phyloP scores from a whole-genome alignment of 37 sponge, comb jelly and placozoan species.

The Amphimedon queenslandica region DNA sequence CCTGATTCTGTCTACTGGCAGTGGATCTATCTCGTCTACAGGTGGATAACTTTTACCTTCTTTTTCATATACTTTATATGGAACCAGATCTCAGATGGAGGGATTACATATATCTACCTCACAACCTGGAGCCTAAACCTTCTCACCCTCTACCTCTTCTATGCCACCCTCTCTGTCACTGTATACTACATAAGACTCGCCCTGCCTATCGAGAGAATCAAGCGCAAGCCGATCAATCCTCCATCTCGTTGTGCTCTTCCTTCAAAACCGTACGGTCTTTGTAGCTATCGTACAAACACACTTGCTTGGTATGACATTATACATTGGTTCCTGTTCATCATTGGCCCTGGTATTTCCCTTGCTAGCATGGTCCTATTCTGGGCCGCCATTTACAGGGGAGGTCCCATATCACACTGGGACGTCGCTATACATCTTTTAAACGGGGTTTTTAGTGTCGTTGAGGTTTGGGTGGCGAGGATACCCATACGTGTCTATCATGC shows the following conservation, averaged over 20 bases:
- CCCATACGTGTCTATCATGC: slow-evolving; percentile 34
- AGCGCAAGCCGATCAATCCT: not conserved
- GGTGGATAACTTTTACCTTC: slow-evolving; percentile 49
- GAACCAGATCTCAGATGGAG: too few species aligned
- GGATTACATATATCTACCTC: too few species aligned
- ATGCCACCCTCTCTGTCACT: slow-evolving; percentile 32
- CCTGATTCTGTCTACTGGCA: slow-evolving; percentile 48
- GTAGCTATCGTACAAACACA: not conserved
- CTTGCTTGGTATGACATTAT: slow-evolving; percentile 69
- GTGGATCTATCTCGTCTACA: slow-evolving; percentile 32
- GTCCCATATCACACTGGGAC: not conserved
- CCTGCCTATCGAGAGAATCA: not conserved
- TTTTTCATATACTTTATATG: slow-evolving; percentile 47
- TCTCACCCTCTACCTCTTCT: slow-evolving; percentile 37
- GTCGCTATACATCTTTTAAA: slow-evolving; percentile 28
- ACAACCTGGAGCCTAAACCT: slow-evolving; percentile 59
- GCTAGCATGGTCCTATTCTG: slow-evolving; percentile 48
- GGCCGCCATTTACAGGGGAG: slow-evolving; percentile 27
- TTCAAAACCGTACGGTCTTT: too few species aligned
- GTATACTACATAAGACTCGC: slow-evolving; percentile 10
- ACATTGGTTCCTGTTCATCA: slow-evolving; percentile 53
- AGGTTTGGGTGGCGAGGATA: slow-evolving; percentile 32
- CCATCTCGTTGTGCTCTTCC: slow-evolving; percentile 35
- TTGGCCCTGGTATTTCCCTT: slow-evolving; percentile 24
- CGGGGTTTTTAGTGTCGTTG: slow-evolving; percentile 26